A percentile compares a stretch with the other conserved stretches of the same genome.
phyloP scores from a whole-genome alignment of 2,888 invertebrate genomes.

The Ethmia dodecea region DNA sequence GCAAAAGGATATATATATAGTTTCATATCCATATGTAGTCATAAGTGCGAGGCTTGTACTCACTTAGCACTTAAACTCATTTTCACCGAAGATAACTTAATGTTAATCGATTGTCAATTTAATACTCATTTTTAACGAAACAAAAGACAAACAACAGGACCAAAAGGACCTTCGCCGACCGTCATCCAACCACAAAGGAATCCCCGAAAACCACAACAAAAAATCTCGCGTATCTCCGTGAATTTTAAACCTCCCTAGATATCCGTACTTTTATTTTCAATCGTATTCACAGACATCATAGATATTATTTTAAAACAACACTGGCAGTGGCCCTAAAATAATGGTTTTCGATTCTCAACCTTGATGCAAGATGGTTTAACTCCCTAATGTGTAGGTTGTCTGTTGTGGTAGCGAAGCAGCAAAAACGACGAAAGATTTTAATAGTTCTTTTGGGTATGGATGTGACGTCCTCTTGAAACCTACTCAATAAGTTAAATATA shows the following conservation, averaged over 20 bases:
- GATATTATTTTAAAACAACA: conserved; percentile 36
- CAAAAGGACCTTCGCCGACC: conserved; percentile 17
- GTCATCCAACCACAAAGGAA: conserved; percentile 52
- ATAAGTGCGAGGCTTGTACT: too few relatives aligned
- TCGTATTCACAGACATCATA: conserved; percentile 37
- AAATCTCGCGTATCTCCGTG: conserved; percentile 51
- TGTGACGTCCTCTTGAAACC: too few relatives aligned
- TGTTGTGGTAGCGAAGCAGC: conserved; percentile 44
- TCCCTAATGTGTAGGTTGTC: conserved; percentile 60
- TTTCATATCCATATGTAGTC: too few relatives aligned
- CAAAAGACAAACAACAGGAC: conserved; percentile 1
- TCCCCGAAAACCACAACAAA: conserved; percentile 47
- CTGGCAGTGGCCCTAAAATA: conserved; percentile 22
- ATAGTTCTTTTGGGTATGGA: conserved; percentile 37
- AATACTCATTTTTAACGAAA: too few relatives aligned
- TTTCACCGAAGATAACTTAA: too few relatives aligned
- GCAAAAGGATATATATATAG: too few relatives aligned
- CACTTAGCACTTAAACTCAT: too few relatives aligned
- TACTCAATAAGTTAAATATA: too few relatives aligned
- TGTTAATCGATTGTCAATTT: too few relatives aligned
- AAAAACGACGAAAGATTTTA: conserved; percentile 44
- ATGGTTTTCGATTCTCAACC: conserved; percentile 55
- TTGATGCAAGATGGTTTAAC: conserved; percentile 68
- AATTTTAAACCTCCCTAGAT: conserved; percentile 45
- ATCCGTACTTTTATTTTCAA: conserved; percentile 34